Evolutionary conservation across 2,113 vertebrate genomes (phyloP), one percentile per base, ranked within the genome.

Genomic region (Dipodomys stephensi): DNA sequence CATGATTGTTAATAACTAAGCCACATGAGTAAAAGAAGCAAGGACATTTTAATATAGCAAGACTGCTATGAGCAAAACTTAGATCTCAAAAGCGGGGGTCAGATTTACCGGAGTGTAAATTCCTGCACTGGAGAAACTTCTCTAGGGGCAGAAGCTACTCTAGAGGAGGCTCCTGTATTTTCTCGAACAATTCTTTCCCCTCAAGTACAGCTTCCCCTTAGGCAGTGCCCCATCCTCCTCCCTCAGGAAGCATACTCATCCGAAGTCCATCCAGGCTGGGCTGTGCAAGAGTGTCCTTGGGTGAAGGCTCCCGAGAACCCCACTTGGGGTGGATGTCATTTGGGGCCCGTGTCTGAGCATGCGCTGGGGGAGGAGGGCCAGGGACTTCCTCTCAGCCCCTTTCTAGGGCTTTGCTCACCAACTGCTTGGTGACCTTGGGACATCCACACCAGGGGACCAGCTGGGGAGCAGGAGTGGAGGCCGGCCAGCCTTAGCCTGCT

Each of bases 111-210:
- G 18, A 25, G 13, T 10, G 0, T 46, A 15, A 32, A 88, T 39
- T 90, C 28, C 62, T 68, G 72, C 35, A 8, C 27, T 23, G 62
- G 32, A n/a, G 23, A 28, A 15, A 32, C 62, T 68, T 73, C 23
- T 22, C 0, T 2, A 1, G 11, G 10, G 65, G 25, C 28, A 2
- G 13, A 7, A 46, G 46, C 18, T 4, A 3, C 49, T 16, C 25
- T 46, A 57, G 22, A 5, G 67, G 27, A 28, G 65, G 23, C 23
- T 30, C 20, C 67, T 30, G 67, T 15, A 30, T 30, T 30, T 30
- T n/a, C 30, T 39, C 7, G 28, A 39, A 7, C 35, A 20, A 18
- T 23, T 15, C 30, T 71, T 60, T 13, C 23, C 25, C 78, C 4
- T 68, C 79, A 27, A 6, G 20, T 44, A 25, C 6, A 2, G 8